Conservation (phyloP, 2,888 invertebrate species). For the Meghimatium bilineatum region DNA sequence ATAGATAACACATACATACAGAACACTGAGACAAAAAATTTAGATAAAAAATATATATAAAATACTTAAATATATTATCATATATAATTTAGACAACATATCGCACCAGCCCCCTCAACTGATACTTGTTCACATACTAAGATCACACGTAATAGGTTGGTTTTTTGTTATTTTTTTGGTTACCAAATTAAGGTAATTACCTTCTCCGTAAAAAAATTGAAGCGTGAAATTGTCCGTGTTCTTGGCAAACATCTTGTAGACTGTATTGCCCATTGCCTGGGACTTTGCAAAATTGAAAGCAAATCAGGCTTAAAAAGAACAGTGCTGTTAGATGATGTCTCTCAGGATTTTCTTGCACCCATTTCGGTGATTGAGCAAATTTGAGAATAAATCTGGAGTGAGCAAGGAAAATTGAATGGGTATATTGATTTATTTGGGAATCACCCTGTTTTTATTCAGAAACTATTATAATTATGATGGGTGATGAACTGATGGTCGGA, state of each 20-base stretch:
- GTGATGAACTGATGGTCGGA: no score
- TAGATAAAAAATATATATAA: no score
- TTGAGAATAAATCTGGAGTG: slow-evolving; percentile 35
- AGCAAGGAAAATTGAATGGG: slow-evolving; percentile 36
- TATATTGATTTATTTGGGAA: slow-evolving; percentile 26
- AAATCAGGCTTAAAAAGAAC: slow-evolving; percentile 36
- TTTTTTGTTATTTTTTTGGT: background rate
- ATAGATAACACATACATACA: no score
- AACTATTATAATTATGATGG: background rate
- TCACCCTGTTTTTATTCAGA: background rate
- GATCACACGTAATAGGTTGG: background rate
- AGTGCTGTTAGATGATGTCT: slow-evolving; percentile 18
- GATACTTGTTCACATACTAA: no score
- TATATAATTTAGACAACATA: no score
- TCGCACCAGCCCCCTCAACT: no score
- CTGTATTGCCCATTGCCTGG: slow-evolving; percentile 25
- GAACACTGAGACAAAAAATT: no score
- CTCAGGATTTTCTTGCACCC: background rate
- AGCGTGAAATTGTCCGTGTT: slow-evolving; percentile 9
- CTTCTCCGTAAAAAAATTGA: background rate
- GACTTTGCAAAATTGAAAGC: slow-evolving; percentile 27
- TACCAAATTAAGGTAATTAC: background rate
- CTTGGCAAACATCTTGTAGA: slow-evolving; percentile 18
- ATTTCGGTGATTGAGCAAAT: slow-evolving; percentile 33
- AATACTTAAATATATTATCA: no score